Base-by-base conservation (phyloP, 2,888 invertebrate species). In the Steinernema hermaphroditum region DNA sequence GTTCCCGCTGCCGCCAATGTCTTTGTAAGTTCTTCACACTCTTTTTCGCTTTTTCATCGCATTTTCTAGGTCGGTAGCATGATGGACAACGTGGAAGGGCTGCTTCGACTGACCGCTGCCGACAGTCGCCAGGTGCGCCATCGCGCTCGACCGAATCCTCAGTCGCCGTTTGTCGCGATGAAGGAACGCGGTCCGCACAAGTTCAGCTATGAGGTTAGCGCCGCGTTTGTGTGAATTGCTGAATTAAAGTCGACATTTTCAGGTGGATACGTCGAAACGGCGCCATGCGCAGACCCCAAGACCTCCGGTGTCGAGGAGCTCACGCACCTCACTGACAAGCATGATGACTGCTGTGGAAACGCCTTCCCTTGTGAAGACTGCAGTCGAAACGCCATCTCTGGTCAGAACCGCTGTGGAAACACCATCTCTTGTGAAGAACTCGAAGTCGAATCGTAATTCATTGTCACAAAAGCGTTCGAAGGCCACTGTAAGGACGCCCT, bases 51-150 rank as follows among this genome's bases (percentile, higher is more conserved):
- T 54, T 22, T 6, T 54, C 2, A 27, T 24, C 6, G 54, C 19
- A 4, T 27, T 24, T 54, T 54, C 54, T n/a, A 54, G 54, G 27
- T 27, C 8, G 27, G 54, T 6, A 54, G 54, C 54, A 27, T 16
- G 54, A 27, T 54, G 24, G 54, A 54, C 54, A 54, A 54, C 54
- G 54, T 54, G 24, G 54, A 54, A 24, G 54, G 54, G 8, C 12
- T 54, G 54, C 54, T 54, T 2, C 54, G 54, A 6, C 27, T 54
- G 6, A 27, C 54, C 8, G 8, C 22, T 12, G 27, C 22, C 24
- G 54, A 54, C 27, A 12, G 24, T 22, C 22, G 27, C 6, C 22
- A 54, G 27, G 54, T 54, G 24, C 54, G 54, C 24, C 6, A 6
- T 4, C 54, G 54, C 27, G 27, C 9, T 27, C 22, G 54, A 24